These are phyloP conservation scores for Chouioia cunea DNA, from an alignment of 2,888 invertebrate genomes.

Conservation along the genomic window DNA sequence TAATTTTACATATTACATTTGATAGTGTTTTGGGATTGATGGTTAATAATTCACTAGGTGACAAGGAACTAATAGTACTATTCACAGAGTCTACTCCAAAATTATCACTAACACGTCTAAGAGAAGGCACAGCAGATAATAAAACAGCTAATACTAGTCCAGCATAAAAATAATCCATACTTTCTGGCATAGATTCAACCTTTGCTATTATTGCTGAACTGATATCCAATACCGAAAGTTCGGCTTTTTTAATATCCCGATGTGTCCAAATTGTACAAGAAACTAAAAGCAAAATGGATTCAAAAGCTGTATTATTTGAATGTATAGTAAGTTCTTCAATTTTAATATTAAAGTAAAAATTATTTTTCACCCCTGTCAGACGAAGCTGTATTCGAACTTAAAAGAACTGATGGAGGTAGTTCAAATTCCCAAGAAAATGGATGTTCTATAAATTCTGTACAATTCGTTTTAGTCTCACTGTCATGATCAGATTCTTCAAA, in stretches of 20 bases:
- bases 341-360: not conserved
- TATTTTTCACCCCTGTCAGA: conserved; percentile 79
- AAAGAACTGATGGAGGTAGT: conserved; percentile 80
- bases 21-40: conserved; percentile 57
- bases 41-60: conserved; percentile 57
- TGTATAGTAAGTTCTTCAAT: not conserved
- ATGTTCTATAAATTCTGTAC: conserved; percentile 68
- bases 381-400: conserved; percentile 78
- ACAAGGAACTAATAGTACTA: conserved; percentile 58
- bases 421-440: conserved; percentile 76
- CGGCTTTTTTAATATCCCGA: conserved; percentile 90
- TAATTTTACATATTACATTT: conserved; percentile 58
- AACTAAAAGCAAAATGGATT: conserved; percentile 71
- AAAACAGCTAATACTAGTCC: conserved; percentile 75
- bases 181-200: conserved; percentile 86
- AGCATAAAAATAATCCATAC: conserved; percentile 83
- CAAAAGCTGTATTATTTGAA: not conserved
- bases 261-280: conserved; percentile 97
- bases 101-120: conserved; percentile 70
- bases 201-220: conserved; percentile 93
- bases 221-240: conserved; percentile 93
- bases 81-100: conserved; percentile 60
- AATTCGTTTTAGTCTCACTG: conserved; percentile 64
- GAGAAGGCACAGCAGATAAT: conserved; percentile 75
- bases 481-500: conserved; percentile 72